These are phyloP conservation scores for Epizoanthus illoricatus DNA, from an alignment of 92 coral and sea anemone genomes.

Conservation along the genomic window DNA sequence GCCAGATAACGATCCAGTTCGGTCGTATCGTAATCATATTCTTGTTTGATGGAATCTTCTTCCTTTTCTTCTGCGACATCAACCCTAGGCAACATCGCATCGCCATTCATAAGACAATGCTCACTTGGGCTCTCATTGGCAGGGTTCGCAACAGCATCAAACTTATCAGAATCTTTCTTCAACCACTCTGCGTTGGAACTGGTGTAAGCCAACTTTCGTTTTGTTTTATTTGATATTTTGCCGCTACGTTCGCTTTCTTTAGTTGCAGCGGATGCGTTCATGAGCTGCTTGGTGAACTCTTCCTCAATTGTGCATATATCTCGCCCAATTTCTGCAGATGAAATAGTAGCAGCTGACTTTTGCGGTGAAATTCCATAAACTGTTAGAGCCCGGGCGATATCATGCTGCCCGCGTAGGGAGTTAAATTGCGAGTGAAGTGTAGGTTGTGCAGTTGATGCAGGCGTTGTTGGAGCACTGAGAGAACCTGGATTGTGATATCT, in stretches of 20 bases:
- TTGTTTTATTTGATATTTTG: background rate
- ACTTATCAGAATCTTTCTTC: constrained; percentile 43
- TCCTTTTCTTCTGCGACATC: constrained; percentile 70
- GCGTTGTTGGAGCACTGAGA: constrained; percentile 25
- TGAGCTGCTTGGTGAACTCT: constrained; percentile 7
- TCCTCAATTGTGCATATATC: constrained; percentile 23
- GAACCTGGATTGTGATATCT: constrained; percentile 10
- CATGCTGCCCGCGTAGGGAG: constrained; percentile 19
- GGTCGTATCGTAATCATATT: constrained; percentile 75
- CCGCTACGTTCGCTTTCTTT: constrained; percentile 12
- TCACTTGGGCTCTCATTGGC: constrained; percentile 40
- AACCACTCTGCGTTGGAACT: constrained; percentile 45
- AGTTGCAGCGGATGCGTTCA: background rate
- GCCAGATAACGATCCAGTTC: constrained; percentile 90
- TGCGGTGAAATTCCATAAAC: constrained; percentile 34
- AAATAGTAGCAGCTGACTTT: background rate
- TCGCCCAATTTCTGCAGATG: background rate
- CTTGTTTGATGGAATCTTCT: constrained; percentile 75
- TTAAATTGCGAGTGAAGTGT: constrained; percentile 1
- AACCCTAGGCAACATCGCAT: constrained; percentile 87
- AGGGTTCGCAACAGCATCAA: background rate
- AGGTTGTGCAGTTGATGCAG: constrained; percentile 10
- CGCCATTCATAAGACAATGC: constrained; percentile 72
- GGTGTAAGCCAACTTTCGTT: constrained; percentile 16
- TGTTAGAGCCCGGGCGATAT: constrained; percentile 26